Base-by-base conservation (phyloP, 2,888 invertebrate genomes). In the Doris montereyensis region DNA sequence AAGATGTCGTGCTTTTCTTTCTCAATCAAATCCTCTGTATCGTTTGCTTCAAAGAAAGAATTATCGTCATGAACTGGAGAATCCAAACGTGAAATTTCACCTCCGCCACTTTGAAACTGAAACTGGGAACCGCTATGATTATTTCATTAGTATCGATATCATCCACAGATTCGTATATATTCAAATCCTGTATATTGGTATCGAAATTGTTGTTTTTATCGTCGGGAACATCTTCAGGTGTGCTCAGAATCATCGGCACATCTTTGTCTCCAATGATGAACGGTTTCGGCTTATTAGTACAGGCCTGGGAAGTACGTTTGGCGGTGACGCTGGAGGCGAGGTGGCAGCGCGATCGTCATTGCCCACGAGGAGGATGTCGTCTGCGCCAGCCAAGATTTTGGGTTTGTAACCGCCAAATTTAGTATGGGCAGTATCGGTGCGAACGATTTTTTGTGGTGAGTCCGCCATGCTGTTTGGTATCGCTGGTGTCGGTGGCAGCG, bases 251-350 rank as follows among this genome's bases (percentile, higher is more conserved):
- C 79, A 83, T 80, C 2, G 83, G 83, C 0, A 80, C 71, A 57
- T 83, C 75, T 58, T 83, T 83, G 52, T 83, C 83, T 1, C 83
- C 83, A 35, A 83, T 75, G 17, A 83, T 24, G 57, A 81, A 79
- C 13, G 83, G 79, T 57, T 72, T 80, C 52, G 75, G 65, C 24
- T 74, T 76, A 21, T 52, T 60, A 0, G 35, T 35, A 10, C 52
- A 13, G 67, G 26, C 67, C 2, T 24, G 24, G 4, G 10, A 5
- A 13, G 5, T 13, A 17, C 13, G 10, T 8, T 8, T 5, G 5
- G 60, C 28, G 68, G 28, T 10, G 10, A 10, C 10, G 13, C 52
- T 13, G 13, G 10, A 10, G 52, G 13, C 52, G 52, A 52, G 21
- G 17, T 4, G 62, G 17, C 24, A 5, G 62, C 24, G 21, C 62